Percentiles rank a stretch among this genome's conserved stretches.
Conservation (phyloP, 2,888 invertebrate species). For the Rhyacophila evoluta region DNA sequence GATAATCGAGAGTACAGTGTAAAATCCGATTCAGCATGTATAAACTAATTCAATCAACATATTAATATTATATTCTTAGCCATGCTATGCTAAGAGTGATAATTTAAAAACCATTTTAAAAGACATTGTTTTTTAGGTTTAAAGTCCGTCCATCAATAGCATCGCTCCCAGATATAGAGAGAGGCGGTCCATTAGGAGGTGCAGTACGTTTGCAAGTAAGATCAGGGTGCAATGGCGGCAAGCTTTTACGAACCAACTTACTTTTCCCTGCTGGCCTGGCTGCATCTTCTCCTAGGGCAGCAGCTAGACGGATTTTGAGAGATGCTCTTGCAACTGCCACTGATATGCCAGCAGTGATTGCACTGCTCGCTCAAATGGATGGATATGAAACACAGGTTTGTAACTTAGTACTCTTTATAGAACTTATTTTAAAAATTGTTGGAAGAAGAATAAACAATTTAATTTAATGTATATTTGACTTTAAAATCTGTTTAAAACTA, state of each 20-base stretch:
- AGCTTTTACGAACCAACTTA: conserved; percentile 60
- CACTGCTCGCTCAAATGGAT: conserved; percentile 54
- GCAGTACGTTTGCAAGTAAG: conserved; percentile 66
- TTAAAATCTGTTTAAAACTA: no score
- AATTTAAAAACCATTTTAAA: not conserved
- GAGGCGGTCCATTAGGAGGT: conserved; percentile 38
- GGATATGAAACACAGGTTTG: conserved; percentile 50
- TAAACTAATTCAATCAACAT: no score
- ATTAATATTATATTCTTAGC: no score
- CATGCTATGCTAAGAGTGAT: no score
- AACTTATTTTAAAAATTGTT: no score
- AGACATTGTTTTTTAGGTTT: conserved; percentile 62
- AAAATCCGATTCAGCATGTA: no score
- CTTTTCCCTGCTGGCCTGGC: conserved; percentile 65
- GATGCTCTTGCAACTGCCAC: conserved; percentile 63
- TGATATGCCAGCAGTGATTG: conserved; percentile 61
- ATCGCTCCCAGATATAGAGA: conserved; percentile 51
- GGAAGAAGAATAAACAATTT: no score
- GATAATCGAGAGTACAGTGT: no score
- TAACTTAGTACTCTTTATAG: no score
- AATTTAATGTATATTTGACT: no score
- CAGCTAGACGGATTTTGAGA: conserved; percentile 63
- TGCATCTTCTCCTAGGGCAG: conserved; percentile 63
- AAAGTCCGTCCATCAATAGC: conserved; percentile 64
- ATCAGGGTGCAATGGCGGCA: conserved; percentile 63